Evolutionary conservation across 2,113 vertebrate genomes (phyloP).

Genomic region (Lepidothrix coronata): DNA sequence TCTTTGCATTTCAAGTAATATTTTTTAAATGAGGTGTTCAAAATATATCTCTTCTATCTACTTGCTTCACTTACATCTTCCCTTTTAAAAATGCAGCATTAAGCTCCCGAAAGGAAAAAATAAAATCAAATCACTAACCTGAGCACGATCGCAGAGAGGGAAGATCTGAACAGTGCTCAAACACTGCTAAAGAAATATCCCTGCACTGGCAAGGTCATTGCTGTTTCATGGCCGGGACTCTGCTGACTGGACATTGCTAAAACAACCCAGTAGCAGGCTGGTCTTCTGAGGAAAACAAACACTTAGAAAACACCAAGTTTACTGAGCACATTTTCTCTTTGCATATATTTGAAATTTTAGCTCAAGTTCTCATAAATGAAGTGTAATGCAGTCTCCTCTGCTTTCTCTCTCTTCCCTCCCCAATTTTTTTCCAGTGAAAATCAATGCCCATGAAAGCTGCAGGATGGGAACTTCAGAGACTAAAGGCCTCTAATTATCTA

Average conservation of each 20-base stretch:
- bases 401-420: background rate
- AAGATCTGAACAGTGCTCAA: background rate
- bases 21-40: background rate
- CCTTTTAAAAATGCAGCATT: background rate
- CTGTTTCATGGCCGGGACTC: background rate
- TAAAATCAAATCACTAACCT: background rate
- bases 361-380: background rate
- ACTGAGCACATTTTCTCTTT: background rate
- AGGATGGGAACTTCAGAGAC: background rate
- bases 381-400: background rate
- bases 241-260: background rate
- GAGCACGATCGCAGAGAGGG: background rate
- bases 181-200: background rate
- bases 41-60: background rate
- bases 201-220: background rate
- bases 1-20: background rate
- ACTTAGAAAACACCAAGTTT: background rate
- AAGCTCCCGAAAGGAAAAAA: background rate
- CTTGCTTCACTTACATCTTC: background rate
- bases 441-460: background rate
- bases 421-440: background rate
- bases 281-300: background rate
- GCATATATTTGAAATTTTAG: background rate
- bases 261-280: background rate
- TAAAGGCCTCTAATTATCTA: background rate